Base-by-base conservation (phyloP, 2,113 vertebrate species). In the Zeus faber region DNA sequence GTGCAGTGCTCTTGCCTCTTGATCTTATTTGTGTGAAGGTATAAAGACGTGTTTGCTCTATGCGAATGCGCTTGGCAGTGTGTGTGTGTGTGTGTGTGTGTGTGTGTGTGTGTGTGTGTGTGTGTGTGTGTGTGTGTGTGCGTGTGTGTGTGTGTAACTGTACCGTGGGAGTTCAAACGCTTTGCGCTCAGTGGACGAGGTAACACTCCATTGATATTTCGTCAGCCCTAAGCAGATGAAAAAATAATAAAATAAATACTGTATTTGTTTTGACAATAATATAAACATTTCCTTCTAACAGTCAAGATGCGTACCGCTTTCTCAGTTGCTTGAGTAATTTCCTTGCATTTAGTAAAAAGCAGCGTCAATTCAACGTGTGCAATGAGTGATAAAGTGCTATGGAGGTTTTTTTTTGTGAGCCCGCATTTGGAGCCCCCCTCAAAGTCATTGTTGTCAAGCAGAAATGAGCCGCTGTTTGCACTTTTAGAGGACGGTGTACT, bases 401-500 rank as follows among this genome's bases (percentile, higher is more conserved):
- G n/a, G n/a, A n/a, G n/a, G n/a, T n/a, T n/a, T n/a, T n/a, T n/a
- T n/a, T n/a, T n/a, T n/a, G 33, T 70, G 35, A 27, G 31, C 14
- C 2, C 47, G 17, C 6, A n/a, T 60, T 18, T 39, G 4, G 24
- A 51, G 51, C 10, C 44, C 50, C 61, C 64, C 47, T 49, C 55
- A 52, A 39, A 39, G 48, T 60, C 49, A 62, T 62, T 45, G 57
- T n/a, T 60, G 45, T 67, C 62, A 62, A 6, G 41, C n/a, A n/a
- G n/a, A n/a, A n/a, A n/a, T n/a, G n/a, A n/a, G 35, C 43, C 48
- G 61, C 24, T n/a, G 69, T 49, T 48, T 33, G 24, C 51, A 14
- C 58, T 70, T 18, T 40, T 54, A 55, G 49, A 48, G 70, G 43
- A 73, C 55, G 49, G 24, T 39, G 40, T 74, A 54, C 67, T 75